Percentiles rank a stretch among this genome's conserved stretches.
These are phyloP conservation scores for Drosophila lini DNA, from an alignment of 1,140 invertebrate genomes.

Conservation along the genomic window DNA sequence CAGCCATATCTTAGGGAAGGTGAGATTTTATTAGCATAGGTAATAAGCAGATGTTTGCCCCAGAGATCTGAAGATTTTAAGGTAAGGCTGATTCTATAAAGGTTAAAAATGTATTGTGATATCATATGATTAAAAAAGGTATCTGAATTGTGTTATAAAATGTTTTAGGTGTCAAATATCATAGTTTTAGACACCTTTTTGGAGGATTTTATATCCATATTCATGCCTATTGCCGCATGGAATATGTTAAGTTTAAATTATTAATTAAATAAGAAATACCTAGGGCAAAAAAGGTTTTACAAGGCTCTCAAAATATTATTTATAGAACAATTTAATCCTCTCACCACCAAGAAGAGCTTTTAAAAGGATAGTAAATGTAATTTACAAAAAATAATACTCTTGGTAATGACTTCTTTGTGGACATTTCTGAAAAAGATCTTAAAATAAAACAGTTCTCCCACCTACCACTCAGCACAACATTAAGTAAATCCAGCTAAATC, in stretches of 20 bases:
- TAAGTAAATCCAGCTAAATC: constrained; percentile 1
- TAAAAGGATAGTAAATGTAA: background rate
- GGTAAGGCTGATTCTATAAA: background rate
- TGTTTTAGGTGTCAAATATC: background rate
- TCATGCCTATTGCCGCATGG: too few relatives aligned
- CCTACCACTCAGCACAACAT: background rate
- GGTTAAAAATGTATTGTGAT: too few relatives aligned
- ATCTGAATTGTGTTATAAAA: background rate
- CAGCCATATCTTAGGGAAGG: constrained; percentile 13
- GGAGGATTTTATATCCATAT: too few relatives aligned
- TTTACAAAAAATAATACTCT: background rate
- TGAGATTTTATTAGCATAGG: constrained; percentile 20
- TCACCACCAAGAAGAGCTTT: background rate
- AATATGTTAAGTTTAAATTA: background rate
- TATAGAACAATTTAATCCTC: background rate
- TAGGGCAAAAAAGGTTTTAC: background rate
- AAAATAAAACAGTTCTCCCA: constrained; percentile 3
- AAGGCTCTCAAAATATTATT: background rate
- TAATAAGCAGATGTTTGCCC: constrained; percentile 20
- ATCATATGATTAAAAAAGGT: background rate
- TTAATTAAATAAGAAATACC: background rate
- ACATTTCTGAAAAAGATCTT: background rate
- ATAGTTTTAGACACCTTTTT: background rate
- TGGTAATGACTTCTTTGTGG: background rate
- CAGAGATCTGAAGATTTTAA: background rate